A percentile compares a stretch with the other conserved stretches of the same genome.
These are phyloP conservation scores for Nephrotoma appendiculata DNA, from an alignment of 2,888 invertebrate species.

Conservation along the genomic window DNA sequence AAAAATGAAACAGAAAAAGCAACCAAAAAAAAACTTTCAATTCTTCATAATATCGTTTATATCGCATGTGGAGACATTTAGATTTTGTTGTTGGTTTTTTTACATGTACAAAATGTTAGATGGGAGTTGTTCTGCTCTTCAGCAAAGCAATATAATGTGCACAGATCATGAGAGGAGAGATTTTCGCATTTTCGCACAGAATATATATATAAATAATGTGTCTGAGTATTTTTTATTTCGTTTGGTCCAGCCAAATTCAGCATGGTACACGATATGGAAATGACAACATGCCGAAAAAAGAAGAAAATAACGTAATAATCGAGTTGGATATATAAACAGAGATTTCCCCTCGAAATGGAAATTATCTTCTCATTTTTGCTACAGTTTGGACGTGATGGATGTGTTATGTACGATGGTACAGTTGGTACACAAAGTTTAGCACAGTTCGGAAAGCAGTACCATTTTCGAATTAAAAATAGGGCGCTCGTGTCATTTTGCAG, in stretches of 20 bases:
- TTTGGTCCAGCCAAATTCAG: neutral
- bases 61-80: neutral
- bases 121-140: neutral
- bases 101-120: neutral
- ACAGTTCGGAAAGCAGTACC: too few species aligned
- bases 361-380: neutral
- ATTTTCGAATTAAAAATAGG: too few species aligned
- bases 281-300: neutral
- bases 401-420: neutral
- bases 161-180: neutral
- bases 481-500: too few species aligned
- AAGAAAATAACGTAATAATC: neutral
- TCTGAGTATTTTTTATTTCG: neutral
- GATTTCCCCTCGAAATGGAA: neutral
- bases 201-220: neutral
- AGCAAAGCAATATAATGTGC: neutral
- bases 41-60: neutral
- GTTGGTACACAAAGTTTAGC: neutral
- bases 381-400: neutral
- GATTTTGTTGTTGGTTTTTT: neutral
- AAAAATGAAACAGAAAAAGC: neutral
- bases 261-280: neutral
- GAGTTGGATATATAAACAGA: neutral
- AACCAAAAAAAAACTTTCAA: neutral
- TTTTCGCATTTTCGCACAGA: neutral